Conservation (phyloP, 2,888 invertebrate genomes). For the Amphiduros pacificus region DNA sequence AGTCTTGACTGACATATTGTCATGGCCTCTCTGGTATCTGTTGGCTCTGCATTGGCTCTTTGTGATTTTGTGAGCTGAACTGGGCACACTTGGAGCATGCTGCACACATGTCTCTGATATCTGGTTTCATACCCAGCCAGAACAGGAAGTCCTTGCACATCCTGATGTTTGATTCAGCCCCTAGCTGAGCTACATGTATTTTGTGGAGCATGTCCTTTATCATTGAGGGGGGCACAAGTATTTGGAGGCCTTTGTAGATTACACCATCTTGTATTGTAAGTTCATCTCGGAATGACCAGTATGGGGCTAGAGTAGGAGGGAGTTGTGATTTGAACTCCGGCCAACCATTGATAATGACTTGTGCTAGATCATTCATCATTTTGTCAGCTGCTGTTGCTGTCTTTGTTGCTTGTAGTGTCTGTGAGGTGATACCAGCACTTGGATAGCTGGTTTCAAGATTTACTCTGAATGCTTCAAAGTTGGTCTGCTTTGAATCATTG, state of each 20-base stretch:
- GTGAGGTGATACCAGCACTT: neutral
- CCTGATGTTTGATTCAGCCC: constrained; percentile 1
- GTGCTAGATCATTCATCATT: neutral
- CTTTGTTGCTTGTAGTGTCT: neutral
- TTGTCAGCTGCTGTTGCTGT: neutral
- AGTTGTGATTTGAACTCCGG: neutral
- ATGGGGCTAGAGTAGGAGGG: neutral
- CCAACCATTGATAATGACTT: constrained; percentile 4
- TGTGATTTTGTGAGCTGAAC: neutral
- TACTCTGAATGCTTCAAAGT: neutral
- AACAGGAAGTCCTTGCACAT: constrained; percentile 4
- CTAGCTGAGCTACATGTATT: neutral
- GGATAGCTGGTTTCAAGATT: neutral
- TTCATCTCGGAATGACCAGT: neutral
- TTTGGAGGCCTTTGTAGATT: neutral
- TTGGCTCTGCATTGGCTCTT: constrained; percentile 8
- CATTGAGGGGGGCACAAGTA: neutral
- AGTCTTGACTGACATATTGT: constrained; percentile 6
- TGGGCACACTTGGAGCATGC: constrained; percentile 1
- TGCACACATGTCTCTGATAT: constrained; percentile 7
- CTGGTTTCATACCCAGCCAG: constrained; percentile 5
- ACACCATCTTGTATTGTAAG: neutral
- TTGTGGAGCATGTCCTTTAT: neutral
- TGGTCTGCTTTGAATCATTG: neutral
- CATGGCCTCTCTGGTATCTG: neutral